These are phyloP conservation scores for Ctena decussata DNA, from an alignment of 2,888 invertebrate species.

Conservation along the genomic window DNA sequence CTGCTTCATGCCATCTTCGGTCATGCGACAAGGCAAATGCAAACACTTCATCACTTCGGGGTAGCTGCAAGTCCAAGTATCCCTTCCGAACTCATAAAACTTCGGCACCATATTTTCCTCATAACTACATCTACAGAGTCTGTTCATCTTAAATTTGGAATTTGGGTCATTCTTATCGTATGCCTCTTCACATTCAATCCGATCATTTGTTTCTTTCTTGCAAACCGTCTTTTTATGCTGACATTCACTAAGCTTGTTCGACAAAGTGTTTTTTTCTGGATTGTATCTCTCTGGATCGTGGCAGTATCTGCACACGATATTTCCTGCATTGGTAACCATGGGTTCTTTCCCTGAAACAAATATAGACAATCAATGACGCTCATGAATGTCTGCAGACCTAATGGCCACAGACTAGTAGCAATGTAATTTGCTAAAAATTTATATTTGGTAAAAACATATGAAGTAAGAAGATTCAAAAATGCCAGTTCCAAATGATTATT, in stretches of 20 bases:
- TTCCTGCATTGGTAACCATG: too few species aligned
- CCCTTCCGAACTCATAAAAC: not conserved
- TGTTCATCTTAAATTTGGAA: not conserved
- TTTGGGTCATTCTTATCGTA: not conserved
- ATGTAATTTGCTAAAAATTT: too few species aligned
- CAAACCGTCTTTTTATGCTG: not conserved
- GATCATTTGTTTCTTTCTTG: not conserved
- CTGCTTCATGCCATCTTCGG: not conserved
- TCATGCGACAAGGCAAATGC: not conserved
- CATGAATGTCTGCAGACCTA: too few species aligned
- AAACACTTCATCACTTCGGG: not conserved
- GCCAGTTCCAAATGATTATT: too few species aligned
- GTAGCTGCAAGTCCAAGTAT: not conserved
- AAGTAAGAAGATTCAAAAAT: too few species aligned
- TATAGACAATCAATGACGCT: too few species aligned
- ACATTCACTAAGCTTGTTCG: not conserved
- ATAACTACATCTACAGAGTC: not conserved
- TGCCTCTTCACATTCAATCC: not conserved
- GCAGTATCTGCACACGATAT: too few species aligned
- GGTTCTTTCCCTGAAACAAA: too few species aligned
- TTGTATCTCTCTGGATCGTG: not conserved
- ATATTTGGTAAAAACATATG: too few species aligned
- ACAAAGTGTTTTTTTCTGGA: not conserved
- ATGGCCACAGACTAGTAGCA: too few species aligned
- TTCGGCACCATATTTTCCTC: not conserved